A percentile compares a stretch with the other conserved stretches of the same genome.
Evolutionary conservation across 1,140 invertebrate genomes (phyloP).

Genomic region (Drosophila repleta): DNA sequence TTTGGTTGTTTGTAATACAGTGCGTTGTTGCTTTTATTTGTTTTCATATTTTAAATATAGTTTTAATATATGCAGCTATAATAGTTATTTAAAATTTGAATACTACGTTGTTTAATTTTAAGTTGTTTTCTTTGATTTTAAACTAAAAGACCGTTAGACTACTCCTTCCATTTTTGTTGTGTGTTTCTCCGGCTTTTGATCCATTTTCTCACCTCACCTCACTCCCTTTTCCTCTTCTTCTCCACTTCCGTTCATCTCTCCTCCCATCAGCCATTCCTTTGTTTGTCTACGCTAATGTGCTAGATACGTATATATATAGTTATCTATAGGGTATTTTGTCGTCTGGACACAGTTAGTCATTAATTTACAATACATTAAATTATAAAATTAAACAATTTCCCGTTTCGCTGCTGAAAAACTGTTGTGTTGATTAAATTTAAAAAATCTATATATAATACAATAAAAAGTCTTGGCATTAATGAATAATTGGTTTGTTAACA

Average conservation of each 20-base stretch:
- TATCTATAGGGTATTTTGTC: slow-evolving; percentile 20
- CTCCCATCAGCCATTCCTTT: slow-evolving; percentile 27
- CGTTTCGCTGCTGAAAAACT: slow-evolving; percentile 33
- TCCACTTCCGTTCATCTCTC: no score
- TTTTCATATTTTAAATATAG: slow-evolving; percentile 80
- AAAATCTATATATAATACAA: slow-evolving; percentile 80
- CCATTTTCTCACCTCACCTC: neutral
- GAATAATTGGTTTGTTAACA: slow-evolving; percentile 70
- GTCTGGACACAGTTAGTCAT: slow-evolving; percentile 27
- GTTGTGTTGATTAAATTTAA: slow-evolving; percentile 45
- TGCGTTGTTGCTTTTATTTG: slow-evolving; percentile 64
- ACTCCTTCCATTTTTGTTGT: slow-evolving; percentile 59
- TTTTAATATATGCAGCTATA: slow-evolving; percentile 79
- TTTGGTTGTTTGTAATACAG: slow-evolving; percentile 60
- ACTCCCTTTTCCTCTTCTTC: neutral
- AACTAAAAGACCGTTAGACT: slow-evolving; percentile 73
- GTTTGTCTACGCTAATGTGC: slow-evolving; percentile 72
- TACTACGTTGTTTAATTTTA: slow-evolving; percentile 69
- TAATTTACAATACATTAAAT: slow-evolving; percentile 60
- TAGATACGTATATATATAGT: slow-evolving; percentile 63
- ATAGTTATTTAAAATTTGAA: slow-evolving; percentile 81
- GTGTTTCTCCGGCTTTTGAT: slow-evolving; percentile 43
- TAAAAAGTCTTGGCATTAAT: slow-evolving; percentile 75
- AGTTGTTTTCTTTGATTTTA: slow-evolving; percentile 51
- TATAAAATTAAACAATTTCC: slow-evolving; percentile 69